A percentile compares a stretch with the other conserved stretches of the same genome.
phyloP scores from a whole-genome alignment of 2,888 invertebrate genomes.

The Trachelus tabidus region DNA sequence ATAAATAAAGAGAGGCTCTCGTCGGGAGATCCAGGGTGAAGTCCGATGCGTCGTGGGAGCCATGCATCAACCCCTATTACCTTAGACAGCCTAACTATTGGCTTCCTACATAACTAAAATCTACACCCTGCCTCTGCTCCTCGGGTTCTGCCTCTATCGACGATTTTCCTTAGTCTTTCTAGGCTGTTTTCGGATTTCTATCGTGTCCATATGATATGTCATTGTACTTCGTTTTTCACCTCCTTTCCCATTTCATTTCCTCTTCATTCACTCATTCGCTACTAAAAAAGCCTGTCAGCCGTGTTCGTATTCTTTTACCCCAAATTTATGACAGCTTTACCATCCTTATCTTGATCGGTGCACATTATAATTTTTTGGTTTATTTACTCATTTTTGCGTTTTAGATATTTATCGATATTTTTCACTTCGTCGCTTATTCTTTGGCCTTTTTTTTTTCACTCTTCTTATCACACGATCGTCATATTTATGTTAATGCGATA shows the following conservation, averaged over 20 bases:
- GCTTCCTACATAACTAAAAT: constrained; percentile 55
- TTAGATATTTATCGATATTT: neutral
- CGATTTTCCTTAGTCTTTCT: neutral
- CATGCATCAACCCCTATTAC: constrained; percentile 61
- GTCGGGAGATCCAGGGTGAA: constrained; percentile 34
- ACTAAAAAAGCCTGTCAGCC: neutral
- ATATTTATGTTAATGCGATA: neutral
- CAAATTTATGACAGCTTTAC: neutral
- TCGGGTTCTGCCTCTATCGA: neutral
- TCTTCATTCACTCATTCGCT: constrained; percentile 1
- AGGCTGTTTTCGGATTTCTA: neutral
- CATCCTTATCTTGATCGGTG: neutral
- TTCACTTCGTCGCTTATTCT: neutral
- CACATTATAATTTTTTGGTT: neutral
- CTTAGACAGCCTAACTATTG: constrained; percentile 51
- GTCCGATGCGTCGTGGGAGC: constrained; percentile 46
- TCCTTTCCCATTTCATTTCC: neutral
- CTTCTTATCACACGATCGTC: neutral
- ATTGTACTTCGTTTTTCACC: neutral
- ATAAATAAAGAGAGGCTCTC: constrained; percentile 49
- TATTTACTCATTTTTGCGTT: neutral
- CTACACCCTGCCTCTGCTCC: constrained; percentile 38
- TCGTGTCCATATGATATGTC: neutral
- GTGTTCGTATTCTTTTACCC: neutral
- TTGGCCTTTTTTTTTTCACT: neutral